These are phyloP conservation scores for Siniperca obscura DNA, from an alignment of 2,797 vertebrate species.

Conservation along the genomic window DNA sequence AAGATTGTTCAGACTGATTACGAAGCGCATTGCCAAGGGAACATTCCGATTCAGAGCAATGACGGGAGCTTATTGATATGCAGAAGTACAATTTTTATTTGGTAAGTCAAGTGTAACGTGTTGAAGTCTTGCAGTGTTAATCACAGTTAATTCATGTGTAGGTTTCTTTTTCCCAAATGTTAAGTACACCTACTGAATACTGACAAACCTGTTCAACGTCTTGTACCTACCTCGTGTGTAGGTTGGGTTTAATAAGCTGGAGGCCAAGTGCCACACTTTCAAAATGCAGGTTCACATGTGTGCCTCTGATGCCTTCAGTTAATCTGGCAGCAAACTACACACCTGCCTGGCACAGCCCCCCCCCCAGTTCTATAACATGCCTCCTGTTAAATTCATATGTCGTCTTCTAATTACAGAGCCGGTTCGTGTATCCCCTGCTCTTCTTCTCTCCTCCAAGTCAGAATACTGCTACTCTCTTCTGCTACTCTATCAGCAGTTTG, in stretches of 20 bases:
- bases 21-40: not conserved
- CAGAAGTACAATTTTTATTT: slow-evolving; percentile 5
- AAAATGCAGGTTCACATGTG: slow-evolving; percentile 24
- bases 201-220: slow-evolving; percentile 58
- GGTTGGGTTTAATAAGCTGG: slow-evolving; percentile 34
- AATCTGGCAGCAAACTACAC: slow-evolving; percentile 39
- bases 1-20: slow-evolving; percentile 45
- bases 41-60: slow-evolving; percentile 8
- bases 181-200: slow-evolving; percentile 8
- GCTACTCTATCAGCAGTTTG: slow-evolving; percentile 47
- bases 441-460: slow-evolving; percentile 31
- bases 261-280: slow-evolving; percentile 17
- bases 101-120: not conserved
- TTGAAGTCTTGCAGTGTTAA: slow-evolving; percentile 13
- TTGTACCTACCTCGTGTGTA: slow-evolving; percentile 7
- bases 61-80: not conserved
- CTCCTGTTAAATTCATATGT: slow-evolving; percentile 61
- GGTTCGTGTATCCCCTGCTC: slow-evolving; percentile 53
- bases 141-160: not conserved
- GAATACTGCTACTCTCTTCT: slow-evolving; percentile 17
- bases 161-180: slow-evolving; percentile 49
- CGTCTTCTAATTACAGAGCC: slow-evolving; percentile 74
- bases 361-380: slow-evolving; percentile 23
- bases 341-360: slow-evolving; percentile 18
- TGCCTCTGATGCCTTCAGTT: slow-evolving; percentile 12